phyloP scores from a whole-genome alignment of 2,113 vertebrate species.

The Rhinopithecus roxellana region DNA sequence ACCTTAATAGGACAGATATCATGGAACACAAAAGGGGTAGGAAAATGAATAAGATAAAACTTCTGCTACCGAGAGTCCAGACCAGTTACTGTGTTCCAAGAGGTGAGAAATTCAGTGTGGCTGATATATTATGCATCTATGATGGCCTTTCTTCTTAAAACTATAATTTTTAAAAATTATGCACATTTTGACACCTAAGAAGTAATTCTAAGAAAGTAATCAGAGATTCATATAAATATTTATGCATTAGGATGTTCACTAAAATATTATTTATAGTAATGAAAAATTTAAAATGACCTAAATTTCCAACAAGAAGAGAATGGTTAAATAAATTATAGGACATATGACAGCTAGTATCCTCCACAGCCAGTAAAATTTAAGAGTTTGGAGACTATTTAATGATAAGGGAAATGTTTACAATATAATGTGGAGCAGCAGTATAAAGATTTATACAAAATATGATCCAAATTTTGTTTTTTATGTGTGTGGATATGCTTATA shows the following conservation, averaged over 20 bases:
- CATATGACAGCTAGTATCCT: background rate
- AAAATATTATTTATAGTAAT: background rate
- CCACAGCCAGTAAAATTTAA: background rate
- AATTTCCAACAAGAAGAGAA: background rate
- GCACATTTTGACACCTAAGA: background rate
- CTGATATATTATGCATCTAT: background rate
- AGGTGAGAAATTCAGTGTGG: background rate
- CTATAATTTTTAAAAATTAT: background rate
- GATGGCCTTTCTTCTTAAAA: background rate
- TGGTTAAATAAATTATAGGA: background rate
- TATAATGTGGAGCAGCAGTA: background rate
- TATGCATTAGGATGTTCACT: background rate
- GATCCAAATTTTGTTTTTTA: background rate
- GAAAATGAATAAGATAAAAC: background rate
- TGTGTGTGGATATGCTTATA: background rate
- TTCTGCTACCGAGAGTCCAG: background rate
- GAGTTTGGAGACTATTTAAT: background rate
- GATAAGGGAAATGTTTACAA: background rate
- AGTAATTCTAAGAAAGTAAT: conserved; percentile 33
- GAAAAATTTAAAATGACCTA: conserved; percentile 15
- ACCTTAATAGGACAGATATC: background rate
- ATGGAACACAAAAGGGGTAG: background rate
- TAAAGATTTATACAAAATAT: background rate
- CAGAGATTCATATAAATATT: conserved; percentile 6
- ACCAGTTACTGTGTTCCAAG: background rate